Evolutionary conservation across 2,113 vertebrate species (phyloP).

Genomic region (Artemisiospiza belli): DNA sequence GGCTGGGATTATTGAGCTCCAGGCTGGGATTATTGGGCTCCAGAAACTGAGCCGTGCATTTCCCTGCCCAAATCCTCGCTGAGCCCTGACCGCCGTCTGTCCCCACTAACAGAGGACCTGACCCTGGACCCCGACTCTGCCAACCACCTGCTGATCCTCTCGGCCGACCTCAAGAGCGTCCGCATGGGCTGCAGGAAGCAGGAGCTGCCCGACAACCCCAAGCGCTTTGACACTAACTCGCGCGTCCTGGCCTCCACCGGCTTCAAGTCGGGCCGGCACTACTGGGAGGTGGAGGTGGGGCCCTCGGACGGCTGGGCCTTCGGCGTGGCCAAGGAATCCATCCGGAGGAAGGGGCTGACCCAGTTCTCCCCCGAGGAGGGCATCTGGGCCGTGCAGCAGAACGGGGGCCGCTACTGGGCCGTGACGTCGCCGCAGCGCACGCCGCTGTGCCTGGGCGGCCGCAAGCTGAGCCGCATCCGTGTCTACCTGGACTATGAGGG

Average conservation of each 20-base stretch:
- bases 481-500: slow-evolving; percentile 77
- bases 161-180: slow-evolving; percentile 80
- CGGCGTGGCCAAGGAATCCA: slow-evolving; percentile 82
- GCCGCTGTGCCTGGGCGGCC: neutral
- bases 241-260: slow-evolving; percentile 68
- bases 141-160: slow-evolving; percentile 81
- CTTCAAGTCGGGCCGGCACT: slow-evolving; percentile 70
- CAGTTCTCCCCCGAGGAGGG: slow-evolving; percentile 78
- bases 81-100: neutral
- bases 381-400: slow-evolving; percentile 75
- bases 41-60: rapidly evolving
- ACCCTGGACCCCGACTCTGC: slow-evolving; percentile 75
- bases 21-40: rapidly evolving
- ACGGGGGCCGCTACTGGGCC: slow-evolving; percentile 70
- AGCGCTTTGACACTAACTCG: slow-evolving; percentile 75
- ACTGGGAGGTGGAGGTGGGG: slow-evolving; percentile 83
- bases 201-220: slow-evolving; percentile 65
- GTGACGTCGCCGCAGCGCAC: slow-evolving; percentile 75
- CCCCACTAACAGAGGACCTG: slow-evolving; percentile 79
- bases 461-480: slow-evolving; percentile 53
- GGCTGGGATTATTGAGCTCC: rapidly evolving
- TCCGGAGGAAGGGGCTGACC: slow-evolving; percentile 76
- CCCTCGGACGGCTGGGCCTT: slow-evolving; percentile 86
- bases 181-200: slow-evolving; percentile 79
- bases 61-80: rapidly evolving